Percentiles rank a stretch among this genome's conserved stretches.
These are phyloP conservation scores for Pygoscelis antarcticus DNA, from an alignment of 2,113 vertebrate species.

Conservation along the genomic window DNA sequence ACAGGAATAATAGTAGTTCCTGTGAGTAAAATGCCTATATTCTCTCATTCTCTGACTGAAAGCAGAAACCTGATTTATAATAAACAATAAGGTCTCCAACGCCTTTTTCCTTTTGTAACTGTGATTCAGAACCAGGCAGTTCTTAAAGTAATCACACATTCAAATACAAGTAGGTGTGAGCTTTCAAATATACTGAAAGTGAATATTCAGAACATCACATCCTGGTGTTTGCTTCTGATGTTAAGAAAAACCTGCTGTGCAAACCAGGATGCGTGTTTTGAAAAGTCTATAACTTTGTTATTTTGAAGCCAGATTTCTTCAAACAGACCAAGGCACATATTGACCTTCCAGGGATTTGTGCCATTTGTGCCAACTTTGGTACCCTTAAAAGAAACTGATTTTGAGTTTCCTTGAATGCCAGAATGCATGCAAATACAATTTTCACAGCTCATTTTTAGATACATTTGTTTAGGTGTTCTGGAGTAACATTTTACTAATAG, in stretches of 20 bases:
- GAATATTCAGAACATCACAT: conserved; percentile 66
- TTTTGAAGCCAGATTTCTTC: conserved; percentile 41
- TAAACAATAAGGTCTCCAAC: neutral
- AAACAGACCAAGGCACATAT: conserved; percentile 10
- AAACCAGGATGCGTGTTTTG: conserved; percentile 51
- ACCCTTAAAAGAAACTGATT: neutral
- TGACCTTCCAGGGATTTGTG: conserved; percentile 1
- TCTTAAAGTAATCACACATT: conserved; percentile 60
- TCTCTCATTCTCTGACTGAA: neutral
- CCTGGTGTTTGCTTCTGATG: conserved; percentile 66
- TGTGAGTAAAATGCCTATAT: neutral
- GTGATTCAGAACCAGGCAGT: conserved; percentile 21
- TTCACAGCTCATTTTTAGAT: neutral
- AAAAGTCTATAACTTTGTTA: conserved; percentile 49
- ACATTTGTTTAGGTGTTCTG: neutral
- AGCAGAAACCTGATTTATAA: conserved; percentile 26
- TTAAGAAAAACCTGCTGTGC: conserved; percentile 58
- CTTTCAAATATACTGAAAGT: conserved; percentile 50
- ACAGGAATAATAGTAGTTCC: neutral
- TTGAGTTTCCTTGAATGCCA: neutral
- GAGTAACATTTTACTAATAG: neutral
- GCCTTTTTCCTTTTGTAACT: conserved; percentile 18
- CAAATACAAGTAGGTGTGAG: conserved; percentile 61
- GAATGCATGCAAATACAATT: neutral
- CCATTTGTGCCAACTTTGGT: conserved; percentile 12